A percentile compares a stretch with the other conserved stretches of the same genome.
phyloP scores from a whole-genome alignment of 2,797 vertebrate species.

The Myotis daubentonii region DNA sequence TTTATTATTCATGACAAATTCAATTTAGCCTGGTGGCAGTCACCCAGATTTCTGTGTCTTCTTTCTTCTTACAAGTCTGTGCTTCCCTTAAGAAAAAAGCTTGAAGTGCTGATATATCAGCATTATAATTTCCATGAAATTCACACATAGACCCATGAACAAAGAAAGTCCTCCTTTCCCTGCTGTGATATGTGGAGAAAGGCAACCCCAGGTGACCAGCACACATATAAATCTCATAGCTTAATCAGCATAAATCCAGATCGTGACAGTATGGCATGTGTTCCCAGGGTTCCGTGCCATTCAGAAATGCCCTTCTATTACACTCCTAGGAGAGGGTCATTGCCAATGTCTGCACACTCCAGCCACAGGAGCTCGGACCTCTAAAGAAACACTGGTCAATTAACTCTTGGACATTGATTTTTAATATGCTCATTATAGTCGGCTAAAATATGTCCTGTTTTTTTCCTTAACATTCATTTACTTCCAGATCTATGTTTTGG shows the following conservation, averaged over 20 bases:
- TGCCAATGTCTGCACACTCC: background rate
- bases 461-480: background rate
- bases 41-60: background rate
- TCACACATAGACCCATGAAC: background rate
- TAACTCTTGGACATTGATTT: background rate
- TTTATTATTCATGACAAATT: slow-evolving; percentile 62
- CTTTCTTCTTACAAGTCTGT: slow-evolving; percentile 43
- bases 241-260: background rate
- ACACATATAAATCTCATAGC: background rate
- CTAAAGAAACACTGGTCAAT: background rate
- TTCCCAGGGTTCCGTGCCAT: background rate
- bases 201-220: background rate
- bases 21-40: slow-evolving; percentile 46
- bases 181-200: background rate
- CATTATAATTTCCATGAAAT: background rate
- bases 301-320: background rate
- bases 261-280: background rate
- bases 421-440: background rate
- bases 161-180: background rate
- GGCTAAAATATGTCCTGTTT: background rate
- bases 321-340: background rate
- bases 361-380: background rate
- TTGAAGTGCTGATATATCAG: background rate
- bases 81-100: slow-evolving; percentile 12
- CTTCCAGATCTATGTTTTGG: background rate